Conservation (phyloP, 2,888 invertebrate genomes). For the Lithosia quadra region DNA sequence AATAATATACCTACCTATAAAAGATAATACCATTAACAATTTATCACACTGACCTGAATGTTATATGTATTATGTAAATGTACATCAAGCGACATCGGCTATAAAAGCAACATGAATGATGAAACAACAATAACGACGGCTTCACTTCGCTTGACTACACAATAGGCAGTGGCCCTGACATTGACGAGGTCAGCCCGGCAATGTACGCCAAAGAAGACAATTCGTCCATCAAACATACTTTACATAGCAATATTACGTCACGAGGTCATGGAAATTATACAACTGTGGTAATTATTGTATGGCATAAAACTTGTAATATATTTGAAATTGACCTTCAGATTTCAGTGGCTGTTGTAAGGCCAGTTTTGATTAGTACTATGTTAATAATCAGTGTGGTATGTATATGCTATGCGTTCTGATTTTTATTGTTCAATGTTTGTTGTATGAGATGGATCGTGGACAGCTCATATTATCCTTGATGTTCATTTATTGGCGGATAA, state of each 20-base stretch:
- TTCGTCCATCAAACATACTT: constrained; percentile 49
- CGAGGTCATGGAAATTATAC: constrained; percentile 58
- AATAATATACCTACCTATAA: too few relatives aligned
- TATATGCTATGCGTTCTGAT: constrained; percentile 35
- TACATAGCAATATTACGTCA: constrained; percentile 55
- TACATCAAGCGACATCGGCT: constrained; percentile 29
- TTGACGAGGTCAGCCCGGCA: constrained; percentile 69
- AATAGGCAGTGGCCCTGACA: constrained; percentile 70
- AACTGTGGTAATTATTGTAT: constrained; percentile 45
- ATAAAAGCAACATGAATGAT: constrained; percentile 52
- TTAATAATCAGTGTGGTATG: constrained; percentile 42
- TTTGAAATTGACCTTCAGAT: constrained; percentile 58
- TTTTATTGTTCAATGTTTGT: constrained; percentile 45
- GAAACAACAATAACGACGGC: constrained; percentile 57
- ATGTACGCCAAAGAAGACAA: constrained; percentile 62
- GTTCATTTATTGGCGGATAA: constrained; percentile 30
- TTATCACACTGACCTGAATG: constrained; percentile 20
- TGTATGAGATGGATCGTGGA: constrained; percentile 21
- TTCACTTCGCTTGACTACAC: constrained; percentile 63
- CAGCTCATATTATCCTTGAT: constrained; percentile 36
- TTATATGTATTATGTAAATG: constrained; percentile 34
- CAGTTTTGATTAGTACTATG: constrained; percentile 50
- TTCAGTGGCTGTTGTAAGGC: constrained; percentile 70
- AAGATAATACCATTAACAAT: neutral
- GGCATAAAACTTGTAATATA: constrained; percentile 41